Evolutionary conservation across 2,797 vertebrate genomes (phyloP).

Genomic region (Argentina silus): DNA sequence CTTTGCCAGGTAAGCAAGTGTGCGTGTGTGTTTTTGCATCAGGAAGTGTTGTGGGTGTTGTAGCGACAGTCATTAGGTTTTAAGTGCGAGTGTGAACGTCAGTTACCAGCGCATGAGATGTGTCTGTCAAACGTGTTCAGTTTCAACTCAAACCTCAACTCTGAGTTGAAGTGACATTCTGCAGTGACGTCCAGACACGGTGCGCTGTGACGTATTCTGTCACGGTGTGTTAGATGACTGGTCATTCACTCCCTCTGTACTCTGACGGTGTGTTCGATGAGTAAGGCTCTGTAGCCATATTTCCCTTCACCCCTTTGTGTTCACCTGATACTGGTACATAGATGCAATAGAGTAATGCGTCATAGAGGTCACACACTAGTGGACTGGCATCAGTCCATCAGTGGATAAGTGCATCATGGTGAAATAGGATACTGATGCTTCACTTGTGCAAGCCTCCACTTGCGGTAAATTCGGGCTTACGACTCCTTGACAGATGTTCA

Average conservation of each 20-base stretch:
- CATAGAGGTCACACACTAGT: background rate
- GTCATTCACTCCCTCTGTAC: background rate
- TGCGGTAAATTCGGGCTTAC: background rate
- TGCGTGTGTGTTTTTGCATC: background rate
- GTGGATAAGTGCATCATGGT: conserved; percentile 36
- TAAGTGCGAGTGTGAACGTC: background rate
- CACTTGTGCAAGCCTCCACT: background rate
- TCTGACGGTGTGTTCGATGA: background rate
- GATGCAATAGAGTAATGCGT: conserved; percentile 4
- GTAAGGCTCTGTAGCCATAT: conserved; percentile 1
- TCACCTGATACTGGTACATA: background rate
- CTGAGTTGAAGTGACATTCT: background rate
- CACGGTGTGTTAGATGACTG: conserved; percentile 6
- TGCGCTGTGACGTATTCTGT: background rate
- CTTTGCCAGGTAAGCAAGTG: conserved; percentile 75
- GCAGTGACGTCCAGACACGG: background rate
- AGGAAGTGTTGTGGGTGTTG: background rate
- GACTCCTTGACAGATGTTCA: too few species aligned
- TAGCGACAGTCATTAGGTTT: background rate
- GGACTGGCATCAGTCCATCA: conserved; percentile 13
- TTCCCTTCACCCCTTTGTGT: background rate
- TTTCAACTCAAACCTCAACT: background rate
- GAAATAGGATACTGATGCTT: conserved; percentile 45
- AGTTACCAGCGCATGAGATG: background rate
- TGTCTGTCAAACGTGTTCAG: background rate